Conservation (phyloP, 2,888 invertebrate species). For the Anthophora plumipes region DNA sequence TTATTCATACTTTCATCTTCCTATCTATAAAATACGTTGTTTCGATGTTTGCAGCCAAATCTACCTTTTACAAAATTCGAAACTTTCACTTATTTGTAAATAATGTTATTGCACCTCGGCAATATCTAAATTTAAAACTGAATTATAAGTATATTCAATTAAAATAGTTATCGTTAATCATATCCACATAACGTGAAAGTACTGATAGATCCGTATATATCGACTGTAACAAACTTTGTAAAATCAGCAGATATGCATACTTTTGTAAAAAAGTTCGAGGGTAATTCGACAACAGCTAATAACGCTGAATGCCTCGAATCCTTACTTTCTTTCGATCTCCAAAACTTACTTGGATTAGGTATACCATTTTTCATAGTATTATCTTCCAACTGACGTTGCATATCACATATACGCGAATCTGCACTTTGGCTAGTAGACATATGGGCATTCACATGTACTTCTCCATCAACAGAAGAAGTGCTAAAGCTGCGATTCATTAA, state of each 20-base stretch:
- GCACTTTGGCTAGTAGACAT: slow-evolving; percentile 66
- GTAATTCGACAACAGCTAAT: slow-evolving; percentile 76
- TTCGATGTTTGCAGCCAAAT: slow-evolving; percentile 11
- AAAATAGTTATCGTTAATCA: slow-evolving; percentile 31
- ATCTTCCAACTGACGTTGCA: slow-evolving; percentile 22
- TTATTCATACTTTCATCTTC: neutral
- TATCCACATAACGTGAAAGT: slow-evolving; percentile 73
- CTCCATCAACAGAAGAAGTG: slow-evolving; percentile 52
- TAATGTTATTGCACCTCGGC: slow-evolving; percentile 29
- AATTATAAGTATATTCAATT: slow-evolving; percentile 15
- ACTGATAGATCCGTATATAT: slow-evolving; percentile 79
- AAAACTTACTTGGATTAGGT: slow-evolving; percentile 62
- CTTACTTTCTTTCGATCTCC: slow-evolving; percentile 77
- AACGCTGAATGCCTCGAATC: slow-evolving; percentile 72
- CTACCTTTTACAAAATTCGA: slow-evolving; percentile 13
- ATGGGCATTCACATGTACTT: slow-evolving; percentile 60
- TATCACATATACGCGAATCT: slow-evolving; percentile 42
- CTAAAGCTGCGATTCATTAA: slow-evolving; percentile 74
- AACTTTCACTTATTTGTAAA: slow-evolving; percentile 1
- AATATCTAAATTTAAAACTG: slow-evolving; percentile 19
- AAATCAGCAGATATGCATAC: slow-evolving; percentile 81
- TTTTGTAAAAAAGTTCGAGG: slow-evolving; percentile 76
- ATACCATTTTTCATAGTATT: slow-evolving; percentile 16
- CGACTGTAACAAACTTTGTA: slow-evolving; percentile 80
- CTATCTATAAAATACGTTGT: slow-evolving; percentile 1